phyloP scores from a whole-genome alignment of 2,113 vertebrate genomes.

The Lota lota region DNA sequence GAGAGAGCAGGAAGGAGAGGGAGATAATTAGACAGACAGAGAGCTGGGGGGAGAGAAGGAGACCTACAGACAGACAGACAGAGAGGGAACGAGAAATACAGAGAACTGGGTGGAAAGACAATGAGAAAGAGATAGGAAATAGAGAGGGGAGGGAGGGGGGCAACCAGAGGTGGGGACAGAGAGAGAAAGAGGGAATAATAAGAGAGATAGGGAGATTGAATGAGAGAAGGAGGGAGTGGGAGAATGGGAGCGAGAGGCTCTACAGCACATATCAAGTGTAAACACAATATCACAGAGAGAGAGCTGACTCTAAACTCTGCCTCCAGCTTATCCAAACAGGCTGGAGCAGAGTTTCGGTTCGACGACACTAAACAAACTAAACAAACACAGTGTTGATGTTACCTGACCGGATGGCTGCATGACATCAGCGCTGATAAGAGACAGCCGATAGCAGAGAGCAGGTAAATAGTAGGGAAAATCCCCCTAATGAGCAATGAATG shows the following conservation, averaged over 20 bases:
- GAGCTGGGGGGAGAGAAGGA: conserved; percentile 14
- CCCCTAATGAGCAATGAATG: too few species aligned
- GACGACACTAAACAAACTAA: conserved; percentile 55
- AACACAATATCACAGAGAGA: conserved; percentile 49
- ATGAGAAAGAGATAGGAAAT: too few species aligned
- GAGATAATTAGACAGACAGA: background rate
- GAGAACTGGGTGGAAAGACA: too few species aligned
- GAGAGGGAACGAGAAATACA: too few species aligned
- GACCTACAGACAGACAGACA: too few species aligned
- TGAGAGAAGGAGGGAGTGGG: too few species aligned
- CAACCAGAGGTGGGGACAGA: too few species aligned
- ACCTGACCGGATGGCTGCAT: conserved; percentile 59
- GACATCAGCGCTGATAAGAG: conserved; percentile 70
- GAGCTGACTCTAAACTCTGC: conserved; percentile 28
- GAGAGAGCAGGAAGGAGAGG: background rate
- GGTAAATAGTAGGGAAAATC: conserved; percentile 17
- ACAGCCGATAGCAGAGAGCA: conserved; percentile 50
- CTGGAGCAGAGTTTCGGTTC: conserved; percentile 63
- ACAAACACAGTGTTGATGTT: conserved; percentile 55
- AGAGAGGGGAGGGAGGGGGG: too few species aligned
- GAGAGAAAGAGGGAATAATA: too few species aligned
- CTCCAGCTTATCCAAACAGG: conserved; percentile 61
- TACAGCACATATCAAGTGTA: conserved; percentile 36
- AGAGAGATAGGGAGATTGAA: too few species aligned
- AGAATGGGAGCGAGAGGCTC: conserved; percentile 1